Conservation (phyloP, 2,797 vertebrate species). For the Liasis olivaceus region DNA sequence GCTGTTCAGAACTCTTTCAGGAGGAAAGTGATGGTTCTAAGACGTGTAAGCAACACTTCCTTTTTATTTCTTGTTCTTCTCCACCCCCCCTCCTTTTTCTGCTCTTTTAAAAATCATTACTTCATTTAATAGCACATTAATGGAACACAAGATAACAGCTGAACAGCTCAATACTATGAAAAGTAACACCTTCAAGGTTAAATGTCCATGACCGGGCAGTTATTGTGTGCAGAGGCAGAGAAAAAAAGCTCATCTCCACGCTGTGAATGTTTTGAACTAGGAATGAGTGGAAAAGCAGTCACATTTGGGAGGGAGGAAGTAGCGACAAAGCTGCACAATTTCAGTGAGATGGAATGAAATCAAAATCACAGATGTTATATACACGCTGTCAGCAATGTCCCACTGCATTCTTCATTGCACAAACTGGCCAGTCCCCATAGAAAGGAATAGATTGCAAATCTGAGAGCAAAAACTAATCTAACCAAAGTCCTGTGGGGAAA, state of each 20-base stretch:
- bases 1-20: slow-evolving; percentile 26
- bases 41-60: slow-evolving; percentile 18
- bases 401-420: neutral
- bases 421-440: neutral
- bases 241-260: slow-evolving; percentile 7
- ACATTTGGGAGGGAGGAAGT: neutral
- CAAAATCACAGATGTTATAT: neutral
- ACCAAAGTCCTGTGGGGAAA: neutral
- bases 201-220: slow-evolving; percentile 37
- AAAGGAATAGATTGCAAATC: neutral
- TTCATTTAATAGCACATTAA: slow-evolving; percentile 55
- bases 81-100: neutral
- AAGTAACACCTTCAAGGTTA: slow-evolving; percentile 48
- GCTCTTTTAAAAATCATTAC: slow-evolving; percentile 46
- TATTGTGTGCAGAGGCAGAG: slow-evolving; percentile 39
- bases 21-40: slow-evolving; percentile 48
- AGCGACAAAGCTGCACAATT: neutral
- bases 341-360: neutral
- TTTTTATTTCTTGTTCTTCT: slow-evolving; percentile 32
- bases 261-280: slow-evolving; percentile 12
- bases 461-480: neutral
- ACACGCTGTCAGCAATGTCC: neutral
- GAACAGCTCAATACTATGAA: slow-evolving; percentile 42
- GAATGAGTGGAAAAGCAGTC: slow-evolving; percentile 4
- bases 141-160: slow-evolving; percentile 34